Evolutionary conservation across 2,888 invertebrate genomes (phyloP).

Genomic region (Mythimna ferrago): DNA sequence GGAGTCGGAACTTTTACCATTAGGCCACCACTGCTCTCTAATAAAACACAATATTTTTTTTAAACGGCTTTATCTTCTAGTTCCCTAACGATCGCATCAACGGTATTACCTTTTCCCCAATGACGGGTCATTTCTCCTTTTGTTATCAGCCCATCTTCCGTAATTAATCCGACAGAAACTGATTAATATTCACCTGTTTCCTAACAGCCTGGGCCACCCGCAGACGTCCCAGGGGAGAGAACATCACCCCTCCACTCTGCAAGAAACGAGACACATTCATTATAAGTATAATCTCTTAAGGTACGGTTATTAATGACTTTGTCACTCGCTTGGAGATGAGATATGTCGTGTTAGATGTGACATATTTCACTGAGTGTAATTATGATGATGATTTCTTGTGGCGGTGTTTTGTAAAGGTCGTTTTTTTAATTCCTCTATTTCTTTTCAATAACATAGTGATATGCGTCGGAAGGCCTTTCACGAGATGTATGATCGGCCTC

Average conservation of each 20-base stretch:
- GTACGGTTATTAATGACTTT: constrained; percentile 43
- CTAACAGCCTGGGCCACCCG: constrained; percentile 89
- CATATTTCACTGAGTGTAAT: constrained; percentile 15
- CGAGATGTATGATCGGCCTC: too few relatives aligned
- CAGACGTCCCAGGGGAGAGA: constrained; percentile 87
- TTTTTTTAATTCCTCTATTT: too few relatives aligned
- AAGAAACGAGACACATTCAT: constrained; percentile 64
- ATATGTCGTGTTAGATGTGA: constrained; percentile 1
- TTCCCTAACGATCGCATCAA: constrained; percentile 15
- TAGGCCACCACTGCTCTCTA: too few relatives aligned
- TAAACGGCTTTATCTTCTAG: not conserved
- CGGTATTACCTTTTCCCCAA: not conserved
- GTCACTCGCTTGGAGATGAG: constrained; percentile 19
- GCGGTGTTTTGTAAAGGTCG: too few relatives aligned
- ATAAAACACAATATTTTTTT: too few relatives aligned
- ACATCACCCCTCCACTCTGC: constrained; percentile 90
- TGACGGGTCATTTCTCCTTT: constrained; percentile 20
- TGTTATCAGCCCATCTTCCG: constrained; percentile 1
- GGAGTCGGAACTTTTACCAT: too few relatives aligned
- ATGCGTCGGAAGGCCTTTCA: too few relatives aligned
- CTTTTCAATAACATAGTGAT: too few relatives aligned
- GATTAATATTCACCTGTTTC: constrained; percentile 82
- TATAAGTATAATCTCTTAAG: constrained; percentile 51
- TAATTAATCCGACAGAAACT: constrained; percentile 38
- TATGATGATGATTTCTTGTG: constrained; percentile 11